These are phyloP conservation scores for Spatula versicolor DNA, from an alignment of 2,797 vertebrate genomes.

Conservation along the genomic window DNA sequence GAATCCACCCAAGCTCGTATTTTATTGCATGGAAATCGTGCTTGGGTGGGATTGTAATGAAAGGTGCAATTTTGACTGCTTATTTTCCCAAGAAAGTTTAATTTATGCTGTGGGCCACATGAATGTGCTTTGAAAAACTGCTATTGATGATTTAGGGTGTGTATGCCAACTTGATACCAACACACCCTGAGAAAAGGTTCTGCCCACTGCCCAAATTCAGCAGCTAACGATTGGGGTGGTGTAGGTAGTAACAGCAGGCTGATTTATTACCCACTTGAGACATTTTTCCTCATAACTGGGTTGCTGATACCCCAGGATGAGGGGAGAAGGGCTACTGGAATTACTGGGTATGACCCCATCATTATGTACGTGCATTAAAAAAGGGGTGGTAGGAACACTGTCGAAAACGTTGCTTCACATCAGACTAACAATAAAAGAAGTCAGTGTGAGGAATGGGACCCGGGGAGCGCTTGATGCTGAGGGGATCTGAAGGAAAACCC, in stretches of 20 bases:
- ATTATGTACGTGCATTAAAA: background rate
- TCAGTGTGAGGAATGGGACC: background rate
- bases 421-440: background rate
- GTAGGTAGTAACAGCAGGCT: background rate
- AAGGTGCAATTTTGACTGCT: background rate
- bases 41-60: background rate
- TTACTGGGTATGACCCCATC: background rate
- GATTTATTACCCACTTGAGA: background rate
- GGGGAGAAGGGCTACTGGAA: background rate
- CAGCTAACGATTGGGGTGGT: background rate
- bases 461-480: rapidly evolving
- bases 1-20: background rate
- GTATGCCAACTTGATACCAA: background rate
- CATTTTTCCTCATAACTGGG: background rate
- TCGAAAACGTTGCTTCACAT: too few relatives aligned
- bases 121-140: background rate
- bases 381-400: background rate
- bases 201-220: background rate
- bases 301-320: background rate
- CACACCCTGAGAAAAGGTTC: background rate
- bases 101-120: background rate
- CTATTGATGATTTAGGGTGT: background rate
- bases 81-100: background rate
- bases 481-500: background rate
- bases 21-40: background rate